Evolutionary conservation across 2,113 vertebrate genomes (phyloP).

Genomic region (Amblyornis subalaris): DNA sequence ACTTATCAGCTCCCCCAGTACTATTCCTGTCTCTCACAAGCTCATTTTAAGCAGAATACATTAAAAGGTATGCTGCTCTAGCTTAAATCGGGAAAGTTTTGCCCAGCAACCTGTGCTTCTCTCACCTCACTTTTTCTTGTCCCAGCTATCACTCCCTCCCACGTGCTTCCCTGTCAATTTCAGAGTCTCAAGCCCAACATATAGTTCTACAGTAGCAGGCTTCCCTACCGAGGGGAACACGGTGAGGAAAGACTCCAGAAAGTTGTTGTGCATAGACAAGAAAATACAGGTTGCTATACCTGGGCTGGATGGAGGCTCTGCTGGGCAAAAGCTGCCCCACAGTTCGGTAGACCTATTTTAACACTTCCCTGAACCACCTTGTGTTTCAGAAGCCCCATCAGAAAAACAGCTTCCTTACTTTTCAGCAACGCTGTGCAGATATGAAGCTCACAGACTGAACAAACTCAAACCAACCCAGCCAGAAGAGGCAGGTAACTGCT

Average conservation of each 20-base stretch:
- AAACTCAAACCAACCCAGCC: not conserved
- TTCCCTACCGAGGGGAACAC: fast-evolving
- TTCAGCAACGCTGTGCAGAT: not conserved
- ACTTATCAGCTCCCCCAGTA: not conserved
- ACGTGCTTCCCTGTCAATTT: not conserved
- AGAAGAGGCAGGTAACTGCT: not conserved
- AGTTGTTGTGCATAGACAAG: not conserved
- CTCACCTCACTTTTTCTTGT: not conserved
- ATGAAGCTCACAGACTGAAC: not conserved
- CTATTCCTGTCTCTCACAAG: not conserved
- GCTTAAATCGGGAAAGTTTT: not conserved
- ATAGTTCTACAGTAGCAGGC: not conserved
- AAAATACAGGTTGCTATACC: fast-evolving
- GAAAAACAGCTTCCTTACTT: not conserved
- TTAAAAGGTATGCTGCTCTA: not conserved
- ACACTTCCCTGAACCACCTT: not conserved
- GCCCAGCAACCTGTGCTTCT: not conserved
- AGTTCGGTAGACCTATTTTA: not conserved
- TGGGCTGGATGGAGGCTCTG: not conserved
- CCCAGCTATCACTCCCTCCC: not conserved
- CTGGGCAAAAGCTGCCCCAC: not conserved
- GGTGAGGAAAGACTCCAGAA: not conserved
- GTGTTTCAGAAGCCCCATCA: not conserved
- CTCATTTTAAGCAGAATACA: not conserved
- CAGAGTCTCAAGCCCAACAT: not conserved